These are phyloP conservation scores for Drosophila nigricruria DNA, from an alignment of 2,888 invertebrate species.

Conservation along the genomic window DNA sequence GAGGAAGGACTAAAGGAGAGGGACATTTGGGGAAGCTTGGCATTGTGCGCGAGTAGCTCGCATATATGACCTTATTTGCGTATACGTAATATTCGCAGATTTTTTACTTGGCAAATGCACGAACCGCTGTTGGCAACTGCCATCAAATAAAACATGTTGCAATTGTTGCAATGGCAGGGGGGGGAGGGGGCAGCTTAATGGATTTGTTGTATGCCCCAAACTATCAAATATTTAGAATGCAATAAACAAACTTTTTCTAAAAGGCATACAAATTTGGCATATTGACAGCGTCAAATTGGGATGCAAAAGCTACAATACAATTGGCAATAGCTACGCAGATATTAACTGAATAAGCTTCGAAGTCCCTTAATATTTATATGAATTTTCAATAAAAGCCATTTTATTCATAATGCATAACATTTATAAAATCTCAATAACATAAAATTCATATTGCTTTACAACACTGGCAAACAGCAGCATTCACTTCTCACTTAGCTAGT, in stretches of 20 bases:
- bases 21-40: background rate
- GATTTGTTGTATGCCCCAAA: conserved; percentile 19
- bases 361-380: background rate
- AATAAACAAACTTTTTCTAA: conserved; percentile 9
- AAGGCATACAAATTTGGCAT: background rate
- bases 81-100: conserved; percentile 61
- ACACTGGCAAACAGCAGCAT: background rate
- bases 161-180: conserved; percentile 7
- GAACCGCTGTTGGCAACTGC: conserved; percentile 50
- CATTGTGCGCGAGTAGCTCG: conserved; percentile 21
- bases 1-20: conserved; percentile 3
- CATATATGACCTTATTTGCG: conserved; percentile 64
- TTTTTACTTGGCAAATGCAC: conserved; percentile 56
- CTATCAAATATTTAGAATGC: conserved; percentile 9
- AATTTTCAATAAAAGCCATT: background rate
- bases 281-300: background rate
- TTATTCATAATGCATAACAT: background rate
- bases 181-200: conserved; percentile 13
- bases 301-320: background rate
- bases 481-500: background rate
- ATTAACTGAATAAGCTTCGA: background rate
- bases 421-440: background rate
- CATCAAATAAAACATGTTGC: conserved; percentile 36
- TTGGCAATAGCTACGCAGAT: background rate
- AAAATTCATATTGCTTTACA: background rate